A percentile compares a stretch with the other conserved stretches of the same genome.
These are phyloP conservation scores for Coracias cyanogaster DNA, from an alignment of 2,797 vertebrate genomes.

Conservation along the genomic window DNA sequence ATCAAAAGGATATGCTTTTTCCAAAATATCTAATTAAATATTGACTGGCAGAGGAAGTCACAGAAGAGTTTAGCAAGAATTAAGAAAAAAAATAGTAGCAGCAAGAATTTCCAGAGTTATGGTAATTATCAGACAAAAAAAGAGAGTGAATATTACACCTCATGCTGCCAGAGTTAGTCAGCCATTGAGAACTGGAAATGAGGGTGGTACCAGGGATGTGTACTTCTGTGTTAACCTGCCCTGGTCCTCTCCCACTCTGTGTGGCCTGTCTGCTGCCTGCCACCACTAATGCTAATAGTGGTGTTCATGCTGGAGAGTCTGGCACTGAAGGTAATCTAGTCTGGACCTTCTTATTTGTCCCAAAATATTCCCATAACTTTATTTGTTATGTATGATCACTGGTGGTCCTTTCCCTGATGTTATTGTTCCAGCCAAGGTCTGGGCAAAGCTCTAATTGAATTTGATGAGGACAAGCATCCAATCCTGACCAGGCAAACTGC, in stretches of 20 bases:
- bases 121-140: background rate
- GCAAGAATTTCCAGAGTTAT: background rate
- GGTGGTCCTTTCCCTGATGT: background rate
- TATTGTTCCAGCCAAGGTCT: background rate
- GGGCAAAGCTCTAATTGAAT: background rate
- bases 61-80: background rate
- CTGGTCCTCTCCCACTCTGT: background rate
- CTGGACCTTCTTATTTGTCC: background rate
- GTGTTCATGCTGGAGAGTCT: background rate
- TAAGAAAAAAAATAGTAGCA: background rate
- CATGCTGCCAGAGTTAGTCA: background rate
- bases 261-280: background rate
- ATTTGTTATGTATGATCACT: background rate
- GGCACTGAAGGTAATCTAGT: background rate
- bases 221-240: background rate
- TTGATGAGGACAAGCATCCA: background rate
- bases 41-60: background rate
- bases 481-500: background rate
- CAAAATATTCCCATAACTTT: background rate
- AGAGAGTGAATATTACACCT: background rate
- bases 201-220: rapidly evolving
- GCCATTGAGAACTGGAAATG: background rate
- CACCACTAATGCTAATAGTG: background rate
- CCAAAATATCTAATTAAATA: background rate
- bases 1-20: background rate